A percentile compares a stretch with the other conserved stretches of the same genome.
Conservation (phyloP, 2,797 vertebrate species). For the Trematomus bernacchii region DNA sequence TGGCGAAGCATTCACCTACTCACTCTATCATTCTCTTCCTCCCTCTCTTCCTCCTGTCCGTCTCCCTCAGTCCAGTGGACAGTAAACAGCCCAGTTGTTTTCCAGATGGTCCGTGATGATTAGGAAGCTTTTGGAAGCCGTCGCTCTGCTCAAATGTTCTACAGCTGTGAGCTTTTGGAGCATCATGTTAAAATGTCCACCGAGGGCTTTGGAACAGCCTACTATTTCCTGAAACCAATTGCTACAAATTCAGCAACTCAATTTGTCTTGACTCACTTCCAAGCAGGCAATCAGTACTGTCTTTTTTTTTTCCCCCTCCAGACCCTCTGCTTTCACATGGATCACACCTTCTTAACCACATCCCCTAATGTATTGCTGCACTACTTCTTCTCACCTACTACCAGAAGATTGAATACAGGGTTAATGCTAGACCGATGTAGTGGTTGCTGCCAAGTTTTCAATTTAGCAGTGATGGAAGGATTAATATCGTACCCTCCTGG, state of each 20-base stretch:
- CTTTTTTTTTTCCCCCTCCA: neutral
- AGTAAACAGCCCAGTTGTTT: slow-evolving; percentile 70
- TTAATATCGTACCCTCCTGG: slow-evolving; percentile 56
- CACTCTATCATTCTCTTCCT: slow-evolving; percentile 19
- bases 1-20: slow-evolving; percentile 19
- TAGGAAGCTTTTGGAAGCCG: slow-evolving; percentile 73
- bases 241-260: slow-evolving; percentile 58
- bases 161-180: slow-evolving; percentile 75
- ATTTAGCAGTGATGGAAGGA: slow-evolving; percentile 57
- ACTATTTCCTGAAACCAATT: slow-evolving; percentile 67
- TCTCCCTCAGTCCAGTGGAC: slow-evolving; percentile 58
- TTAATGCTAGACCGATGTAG: slow-evolving; percentile 28
- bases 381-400: slow-evolving; percentile 10
- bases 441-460: slow-evolving; percentile 60
- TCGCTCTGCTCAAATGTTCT: slow-evolving; percentile 69
- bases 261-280: slow-evolving; percentile 59
- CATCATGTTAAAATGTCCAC: slow-evolving; percentile 64
- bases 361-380: slow-evolving; percentile 27
- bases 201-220: slow-evolving; percentile 45
- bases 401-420: slow-evolving; percentile 37
- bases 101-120: slow-evolving; percentile 78
- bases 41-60: slow-evolving; percentile 42
- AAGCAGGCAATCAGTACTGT: slow-evolving; percentile 28
- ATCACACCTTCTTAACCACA: slow-evolving; percentile 31
- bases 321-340: slow-evolving; percentile 36